These are phyloP conservation scores for Coleophora deauratella DNA, from an alignment of 2,888 invertebrate genomes.

Conservation along the genomic window DNA sequence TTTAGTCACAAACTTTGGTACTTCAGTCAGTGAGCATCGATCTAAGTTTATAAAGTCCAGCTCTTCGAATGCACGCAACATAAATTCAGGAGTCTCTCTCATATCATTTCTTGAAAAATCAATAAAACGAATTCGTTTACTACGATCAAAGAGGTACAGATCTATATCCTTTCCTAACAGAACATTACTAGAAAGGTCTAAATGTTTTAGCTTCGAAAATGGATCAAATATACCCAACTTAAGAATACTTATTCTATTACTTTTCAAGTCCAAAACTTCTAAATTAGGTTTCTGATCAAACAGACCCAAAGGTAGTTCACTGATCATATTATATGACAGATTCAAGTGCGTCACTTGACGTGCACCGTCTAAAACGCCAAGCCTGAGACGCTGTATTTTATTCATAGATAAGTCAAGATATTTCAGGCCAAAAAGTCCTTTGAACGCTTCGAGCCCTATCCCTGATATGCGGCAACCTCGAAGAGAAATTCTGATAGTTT, in stretches of 20 bases:
- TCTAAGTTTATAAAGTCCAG: constrained; percentile 36
- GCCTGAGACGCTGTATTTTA: constrained; percentile 29
- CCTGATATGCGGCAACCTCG: constrained; percentile 25
- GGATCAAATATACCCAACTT: constrained; percentile 36
- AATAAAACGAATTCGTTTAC: constrained; percentile 26
- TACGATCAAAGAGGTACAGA: constrained; percentile 31
- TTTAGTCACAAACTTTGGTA: constrained; percentile 38
- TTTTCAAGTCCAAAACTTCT: constrained; percentile 36
- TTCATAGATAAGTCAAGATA: constrained; percentile 41
- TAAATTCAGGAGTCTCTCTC: constrained; percentile 26
- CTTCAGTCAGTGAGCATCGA: constrained; percentile 32
- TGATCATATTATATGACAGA: constrained; percentile 36
- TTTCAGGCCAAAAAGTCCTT: constrained; percentile 27
- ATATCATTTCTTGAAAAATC: constrained; percentile 45
- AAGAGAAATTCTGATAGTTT: constrained; percentile 25
- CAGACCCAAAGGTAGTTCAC: constrained; percentile 33
- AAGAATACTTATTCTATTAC: constrained; percentile 28
- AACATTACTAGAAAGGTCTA: constrained; percentile 40
- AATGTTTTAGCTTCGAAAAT: constrained; percentile 26
- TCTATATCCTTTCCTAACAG: constrained; percentile 31
- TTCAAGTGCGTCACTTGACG: constrained; percentile 30
- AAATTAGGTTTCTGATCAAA: constrained; percentile 39
- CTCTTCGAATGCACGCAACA: constrained; percentile 27
- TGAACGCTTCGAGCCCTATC: constrained; percentile 34
- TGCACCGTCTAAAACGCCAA: constrained; percentile 37